Evolutionary conservation across 2,113 vertebrate species (phyloP).

Genomic region (Climacteris rufus): DNA sequence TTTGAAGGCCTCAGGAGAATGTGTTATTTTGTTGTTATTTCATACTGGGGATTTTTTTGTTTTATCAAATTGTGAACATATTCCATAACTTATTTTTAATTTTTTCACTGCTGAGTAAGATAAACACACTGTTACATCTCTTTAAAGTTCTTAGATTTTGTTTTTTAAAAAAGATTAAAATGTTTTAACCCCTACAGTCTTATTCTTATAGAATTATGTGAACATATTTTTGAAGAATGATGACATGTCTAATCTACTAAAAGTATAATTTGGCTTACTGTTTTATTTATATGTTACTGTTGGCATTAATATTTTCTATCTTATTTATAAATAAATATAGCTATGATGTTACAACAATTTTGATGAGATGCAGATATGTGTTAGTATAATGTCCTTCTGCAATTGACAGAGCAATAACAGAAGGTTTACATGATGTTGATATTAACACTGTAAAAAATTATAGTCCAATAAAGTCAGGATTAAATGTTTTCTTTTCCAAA

Average conservation of each 20-base stretch:
- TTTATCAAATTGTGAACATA: not conserved
- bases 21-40: not conserved
- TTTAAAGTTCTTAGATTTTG: not conserved
- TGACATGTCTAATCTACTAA: not conserved
- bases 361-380: not conserved
- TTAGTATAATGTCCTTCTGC: not conserved
- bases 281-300: not conserved
- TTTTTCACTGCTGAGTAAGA: not conserved
- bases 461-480: not conserved
- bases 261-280: not conserved
- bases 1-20: not conserved
- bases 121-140: not conserved
- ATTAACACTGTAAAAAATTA: not conserved
- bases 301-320: not conserved
- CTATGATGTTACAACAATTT: not conserved
- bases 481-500: not conserved
- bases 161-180: not conserved
- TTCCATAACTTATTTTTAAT: not conserved
- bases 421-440: not conserved
- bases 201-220: not conserved
- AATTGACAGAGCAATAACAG: not conserved
- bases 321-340: not conserved
- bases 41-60: fast-evolving
- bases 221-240: not conserved
- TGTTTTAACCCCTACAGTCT: not conserved